Evolutionary conservation across 2,113 vertebrate genomes (phyloP).

Genomic region (Ophiodon elongatus): DNA sequence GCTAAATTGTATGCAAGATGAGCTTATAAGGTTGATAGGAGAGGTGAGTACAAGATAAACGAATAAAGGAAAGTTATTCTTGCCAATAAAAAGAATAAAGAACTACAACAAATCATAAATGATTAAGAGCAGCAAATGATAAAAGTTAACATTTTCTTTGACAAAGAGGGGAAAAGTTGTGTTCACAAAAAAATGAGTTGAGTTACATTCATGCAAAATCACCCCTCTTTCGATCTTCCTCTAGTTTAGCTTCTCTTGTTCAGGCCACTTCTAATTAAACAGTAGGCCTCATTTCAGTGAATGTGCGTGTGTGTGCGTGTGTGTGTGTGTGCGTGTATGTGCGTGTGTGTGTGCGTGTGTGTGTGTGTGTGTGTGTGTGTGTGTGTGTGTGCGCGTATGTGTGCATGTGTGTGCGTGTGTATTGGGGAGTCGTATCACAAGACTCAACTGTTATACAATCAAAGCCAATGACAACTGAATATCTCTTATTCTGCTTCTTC

Average conservation of each 20-base stretch:
- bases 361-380: not conserved
- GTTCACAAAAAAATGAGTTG: constrained; percentile 52
- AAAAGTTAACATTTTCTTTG: constrained; percentile 29
- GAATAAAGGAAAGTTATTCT: constrained; percentile 26
- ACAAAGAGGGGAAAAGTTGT: constrained; percentile 23
- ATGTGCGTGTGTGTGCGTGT: not conserved
- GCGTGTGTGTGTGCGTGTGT: no score
- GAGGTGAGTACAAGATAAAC: constrained; percentile 57
- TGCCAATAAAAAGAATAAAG: constrained; percentile 33
- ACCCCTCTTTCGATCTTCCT: constrained; percentile 18
- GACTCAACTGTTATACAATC: constrained; percentile 76
- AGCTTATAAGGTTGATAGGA: constrained; percentile 46
- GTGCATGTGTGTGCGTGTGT: not conserved
- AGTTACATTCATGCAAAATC: constrained; percentile 74
- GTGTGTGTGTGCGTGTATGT: no score
- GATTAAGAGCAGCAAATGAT: constrained; percentile 54
- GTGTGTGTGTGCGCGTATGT: not conserved
- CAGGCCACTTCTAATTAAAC: constrained; percentile 17
- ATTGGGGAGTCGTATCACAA: constrained; percentile 18
- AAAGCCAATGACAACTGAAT: constrained; percentile 76
- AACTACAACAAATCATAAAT: constrained; percentile 57
- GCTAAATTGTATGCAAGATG: constrained; percentile 87
- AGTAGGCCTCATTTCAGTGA: constrained; percentile 1
- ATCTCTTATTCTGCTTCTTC: constrained; percentile 42
- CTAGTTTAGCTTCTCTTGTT: constrained; percentile 36